Evolutionary conservation across 1,140 invertebrate species (phyloP).

Genomic region (Acromyrmex heyeri): DNA sequence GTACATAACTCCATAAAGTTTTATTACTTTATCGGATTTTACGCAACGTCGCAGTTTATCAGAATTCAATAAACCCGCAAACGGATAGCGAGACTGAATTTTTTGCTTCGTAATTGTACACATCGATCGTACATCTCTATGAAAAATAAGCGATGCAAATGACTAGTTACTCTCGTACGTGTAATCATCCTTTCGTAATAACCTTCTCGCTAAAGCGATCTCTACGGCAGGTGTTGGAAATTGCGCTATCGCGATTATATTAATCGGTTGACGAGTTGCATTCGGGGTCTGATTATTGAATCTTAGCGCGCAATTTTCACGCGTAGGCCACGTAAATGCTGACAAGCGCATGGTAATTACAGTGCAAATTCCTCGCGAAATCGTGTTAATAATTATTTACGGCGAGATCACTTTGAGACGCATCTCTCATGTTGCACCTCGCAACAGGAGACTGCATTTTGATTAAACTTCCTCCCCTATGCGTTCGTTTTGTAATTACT

Average conservation of each 20-base stretch:
- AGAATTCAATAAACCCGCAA: not conserved
- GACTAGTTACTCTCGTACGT: conserved; percentile 12
- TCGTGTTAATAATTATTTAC: conserved; percentile 48
- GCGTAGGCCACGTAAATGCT: conserved; percentile 31
- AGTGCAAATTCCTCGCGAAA: conserved; percentile 5
- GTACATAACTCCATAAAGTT: not conserved
- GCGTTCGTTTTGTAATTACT: conserved; percentile 27
- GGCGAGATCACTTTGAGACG: conserved; percentile 1
- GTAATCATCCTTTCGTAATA: conserved; percentile 27
- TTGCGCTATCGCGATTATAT: conserved; percentile 49
- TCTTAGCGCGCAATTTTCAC: conserved; percentile 8
- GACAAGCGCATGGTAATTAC: conserved; percentile 40
- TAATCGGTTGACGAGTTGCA: conserved; percentile 32
- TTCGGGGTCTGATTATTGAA: conserved; percentile 23
- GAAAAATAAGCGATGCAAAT: conserved; percentile 43
- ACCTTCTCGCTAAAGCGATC: not conserved
- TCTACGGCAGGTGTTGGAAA: conserved; percentile 32
- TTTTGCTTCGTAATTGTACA: not conserved
- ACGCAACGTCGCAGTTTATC: not conserved
- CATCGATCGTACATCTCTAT: not conserved
- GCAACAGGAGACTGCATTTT: not conserved
- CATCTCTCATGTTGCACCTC: not conserved
- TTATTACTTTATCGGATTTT: not conserved
- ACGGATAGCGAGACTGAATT: not conserved
- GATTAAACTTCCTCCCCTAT: conserved; percentile 16